Evolutionary conservation across 2,113 vertebrate species (phyloP), one percentile per base, ranked within the genome.

Genomic region (Ammodytes dubius): DNA sequence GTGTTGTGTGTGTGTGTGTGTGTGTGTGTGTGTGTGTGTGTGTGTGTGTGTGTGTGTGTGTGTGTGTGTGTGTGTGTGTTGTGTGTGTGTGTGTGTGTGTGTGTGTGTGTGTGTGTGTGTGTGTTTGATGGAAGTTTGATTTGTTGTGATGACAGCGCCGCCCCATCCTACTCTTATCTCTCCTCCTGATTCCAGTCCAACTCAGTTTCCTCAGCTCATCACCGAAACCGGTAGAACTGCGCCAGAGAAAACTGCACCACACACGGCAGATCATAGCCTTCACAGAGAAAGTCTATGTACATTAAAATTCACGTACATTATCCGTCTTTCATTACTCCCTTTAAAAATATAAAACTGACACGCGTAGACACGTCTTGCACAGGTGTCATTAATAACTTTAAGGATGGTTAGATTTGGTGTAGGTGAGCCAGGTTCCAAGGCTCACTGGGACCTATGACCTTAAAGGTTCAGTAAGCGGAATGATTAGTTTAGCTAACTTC

Each of bases 41-140:
- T 73, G 59, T 81, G 53, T 84, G 75, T 78, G 65, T 76, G 57
- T 78, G 45, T 64, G 52, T 53, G 35, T 71, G 10, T 43, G 65
- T 66, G 66, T 70, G 39, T 80, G 4, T 65, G 47, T 81, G 50
- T 69, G 19, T 64, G 75, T 74, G 43, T 82, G 50, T 85, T n/a
- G n/a, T n/a, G 74, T 77, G 49, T 74, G 50, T 73, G 42, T 66
- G 49, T 43, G 15, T 63, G 4, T 1, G 4, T 37, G 27, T 35
- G 50, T 42, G 46, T 8, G 45, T 19, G n/a, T n/a, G n/a, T 27
- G 27, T 27, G 27, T 27, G 27, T 27, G 27, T 50, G n/a, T 50
- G 43, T 39, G 27, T 27, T 27, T 52, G 43, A 6, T 54, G 3
- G 5, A 75, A 27, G 27, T 60, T 50, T 39, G 53, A 70, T 47